phyloP scores from a whole-genome alignment of 2,888 invertebrate species.

The Drosophila anceps region DNA sequence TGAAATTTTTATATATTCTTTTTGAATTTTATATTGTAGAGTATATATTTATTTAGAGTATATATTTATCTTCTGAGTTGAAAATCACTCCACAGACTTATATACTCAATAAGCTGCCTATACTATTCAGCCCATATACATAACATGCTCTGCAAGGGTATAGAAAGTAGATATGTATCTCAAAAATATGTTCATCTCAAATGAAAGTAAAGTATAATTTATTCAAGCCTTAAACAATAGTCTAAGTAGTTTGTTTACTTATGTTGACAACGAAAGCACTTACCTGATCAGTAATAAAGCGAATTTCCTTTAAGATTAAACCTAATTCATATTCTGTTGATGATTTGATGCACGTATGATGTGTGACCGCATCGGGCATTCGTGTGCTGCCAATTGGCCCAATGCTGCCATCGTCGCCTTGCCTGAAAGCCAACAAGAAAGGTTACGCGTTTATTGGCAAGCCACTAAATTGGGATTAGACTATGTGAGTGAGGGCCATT shows the following conservation, averaged over 20 bases:
- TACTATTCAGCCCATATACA: background rate
- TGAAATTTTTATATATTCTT: no score
- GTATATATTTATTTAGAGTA: no score
- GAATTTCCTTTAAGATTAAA: constrained; percentile 96
- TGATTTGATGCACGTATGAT: constrained; percentile 91
- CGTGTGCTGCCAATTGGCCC: constrained; percentile 89
- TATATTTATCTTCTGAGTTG: no score
- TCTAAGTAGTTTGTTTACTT: constrained; percentile 2
- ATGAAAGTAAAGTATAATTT: constrained; percentile 17
- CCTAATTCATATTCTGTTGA: constrained; percentile 97
- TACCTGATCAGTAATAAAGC: constrained; percentile 95
- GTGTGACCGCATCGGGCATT: constrained; percentile 90
- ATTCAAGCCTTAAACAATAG: constrained; percentile 24
- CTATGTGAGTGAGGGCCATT: constrained; percentile 18
- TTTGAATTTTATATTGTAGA: no score
- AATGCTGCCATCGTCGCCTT: constrained; percentile 85
- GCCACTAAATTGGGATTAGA: constrained; percentile 41
- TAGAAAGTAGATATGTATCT: background rate
- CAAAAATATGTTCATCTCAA: background rate
- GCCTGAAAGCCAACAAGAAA: constrained; percentile 81
- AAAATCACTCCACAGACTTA: background rate
- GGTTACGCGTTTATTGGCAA: constrained; percentile 33
- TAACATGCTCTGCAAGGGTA: background rate
- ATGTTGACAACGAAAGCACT: constrained; percentile 72
- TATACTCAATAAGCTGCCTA: background rate